Percentiles rank a stretch among this genome's conserved stretches.
phyloP scores from a whole-genome alignment of 2,797 vertebrate genomes.

The Gymnoscopelus braueri region DNA sequence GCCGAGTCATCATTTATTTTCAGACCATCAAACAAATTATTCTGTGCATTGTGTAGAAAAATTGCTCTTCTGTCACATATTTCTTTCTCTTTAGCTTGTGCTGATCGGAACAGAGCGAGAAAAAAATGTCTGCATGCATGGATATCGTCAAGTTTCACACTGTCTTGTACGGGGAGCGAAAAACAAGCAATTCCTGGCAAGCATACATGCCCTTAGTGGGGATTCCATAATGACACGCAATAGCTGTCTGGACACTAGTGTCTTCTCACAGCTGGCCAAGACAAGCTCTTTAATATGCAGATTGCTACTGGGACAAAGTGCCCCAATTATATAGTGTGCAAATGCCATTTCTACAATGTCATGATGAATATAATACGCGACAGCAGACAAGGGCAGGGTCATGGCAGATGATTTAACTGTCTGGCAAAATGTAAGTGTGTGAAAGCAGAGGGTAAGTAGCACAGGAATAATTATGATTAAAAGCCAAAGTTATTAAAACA shows the following conservation, averaged over 20 bases:
- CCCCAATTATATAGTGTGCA: constrained; percentile 9
- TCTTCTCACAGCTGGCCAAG: constrained; percentile 57
- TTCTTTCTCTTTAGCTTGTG: too few relatives aligned
- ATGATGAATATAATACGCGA: constrained; percentile 39
- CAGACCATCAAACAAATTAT: neutral
- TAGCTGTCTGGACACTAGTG: constrained; percentile 46
- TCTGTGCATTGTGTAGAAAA: neutral
- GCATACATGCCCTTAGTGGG: constrained; percentile 27
- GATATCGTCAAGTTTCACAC: constrained; percentile 13
- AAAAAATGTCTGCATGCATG: neutral
- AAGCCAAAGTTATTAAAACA: too few relatives aligned
- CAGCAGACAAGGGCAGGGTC: constrained; percentile 15
- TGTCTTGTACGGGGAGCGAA: neutral
- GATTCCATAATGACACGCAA: constrained; percentile 62
- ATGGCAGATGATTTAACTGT: constrained; percentile 12
- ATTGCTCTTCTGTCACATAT: neutral
- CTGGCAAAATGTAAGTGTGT: neutral
- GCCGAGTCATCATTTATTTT: neutral
- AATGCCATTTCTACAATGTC: constrained; percentile 21
- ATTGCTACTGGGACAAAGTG: constrained; percentile 8
- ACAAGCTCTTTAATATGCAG: constrained; percentile 54
- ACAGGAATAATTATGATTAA: constrained; percentile 10
- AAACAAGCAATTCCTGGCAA: constrained; percentile 9
- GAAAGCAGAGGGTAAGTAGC: neutral
- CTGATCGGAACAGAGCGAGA: too few relatives aligned